Conservation (phyloP, 2,888 invertebrate genomes). For the Calameuta pallipes region DNA sequence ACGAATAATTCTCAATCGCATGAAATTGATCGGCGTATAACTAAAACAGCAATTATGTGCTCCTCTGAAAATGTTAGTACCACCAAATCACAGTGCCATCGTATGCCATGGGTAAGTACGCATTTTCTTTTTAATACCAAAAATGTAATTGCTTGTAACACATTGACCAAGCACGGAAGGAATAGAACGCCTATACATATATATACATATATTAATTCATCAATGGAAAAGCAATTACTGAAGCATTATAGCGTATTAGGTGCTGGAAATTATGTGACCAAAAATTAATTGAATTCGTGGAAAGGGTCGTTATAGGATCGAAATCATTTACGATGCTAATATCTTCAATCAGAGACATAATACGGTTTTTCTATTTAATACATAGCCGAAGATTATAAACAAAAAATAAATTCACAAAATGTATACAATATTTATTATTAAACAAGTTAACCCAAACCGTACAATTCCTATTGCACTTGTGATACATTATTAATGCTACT, state of each 20-base stretch:
- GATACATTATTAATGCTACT: not conserved
- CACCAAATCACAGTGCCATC: conserved; percentile 14
- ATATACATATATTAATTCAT: not conserved
- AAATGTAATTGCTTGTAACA: not conserved
- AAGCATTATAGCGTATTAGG: not conserved
- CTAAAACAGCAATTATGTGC: not conserved
- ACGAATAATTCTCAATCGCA: not conserved
- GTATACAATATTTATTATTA: not conserved
- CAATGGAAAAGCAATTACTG: not conserved
- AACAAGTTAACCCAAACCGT: not conserved
- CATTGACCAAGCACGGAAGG: not conserved
- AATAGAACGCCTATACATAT: not conserved
- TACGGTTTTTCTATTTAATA: not conserved
- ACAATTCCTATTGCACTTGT: not conserved
- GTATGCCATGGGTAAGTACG: conserved; percentile 33
- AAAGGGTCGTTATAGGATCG: not conserved
- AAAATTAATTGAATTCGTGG: not conserved
- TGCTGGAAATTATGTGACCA: not conserved
- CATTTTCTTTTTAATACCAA: not conserved
- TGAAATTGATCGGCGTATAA: not conserved
- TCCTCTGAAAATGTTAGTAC: not conserved
- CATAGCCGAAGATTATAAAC: not conserved
- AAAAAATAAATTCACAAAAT: not conserved
- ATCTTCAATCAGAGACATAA: not conserved
- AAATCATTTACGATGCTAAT: not conserved